These are phyloP conservation scores for Apocrypta bakeri DNA, from an alignment of 1,140 invertebrate species.

Conservation along the genomic window DNA sequence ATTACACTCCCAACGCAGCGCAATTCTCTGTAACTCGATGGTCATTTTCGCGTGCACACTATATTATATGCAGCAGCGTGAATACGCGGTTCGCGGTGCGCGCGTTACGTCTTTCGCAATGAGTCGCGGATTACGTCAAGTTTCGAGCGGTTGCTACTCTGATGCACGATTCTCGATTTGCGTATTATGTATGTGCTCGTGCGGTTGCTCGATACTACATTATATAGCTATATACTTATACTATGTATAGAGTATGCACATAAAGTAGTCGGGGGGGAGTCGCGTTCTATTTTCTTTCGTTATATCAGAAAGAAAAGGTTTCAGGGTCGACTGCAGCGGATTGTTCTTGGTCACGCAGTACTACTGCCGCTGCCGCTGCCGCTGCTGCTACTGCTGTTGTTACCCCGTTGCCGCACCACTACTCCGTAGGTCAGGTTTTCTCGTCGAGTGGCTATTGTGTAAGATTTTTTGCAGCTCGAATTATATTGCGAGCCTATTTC, in stretches of 20 bases:
- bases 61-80: no score
- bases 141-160: background rate
- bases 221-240: no score
- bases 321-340: conserved; percentile 32
- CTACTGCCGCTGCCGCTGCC: background rate
- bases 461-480: conserved; percentile 30
- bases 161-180: conserved; percentile 30
- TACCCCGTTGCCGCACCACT: no score
- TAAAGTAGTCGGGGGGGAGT: background rate
- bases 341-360: conserved; percentile 7
- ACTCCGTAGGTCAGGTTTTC: conserved; percentile 37
- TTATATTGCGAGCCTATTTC: conserved; percentile 5
- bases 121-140: conserved; percentile 30
- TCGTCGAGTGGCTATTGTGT: conserved; percentile 32
- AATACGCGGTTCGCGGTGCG: background rate
- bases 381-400: background rate
- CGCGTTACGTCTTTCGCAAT: conserved; percentile 17
- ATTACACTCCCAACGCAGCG: no score
- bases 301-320: conserved; percentile 38
- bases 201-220: no score
- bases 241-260: no score
- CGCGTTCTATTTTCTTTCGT: conserved; percentile 36
- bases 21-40: background rate
- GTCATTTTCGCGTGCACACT: background rate
- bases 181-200: background rate